phyloP scores from a whole-genome alignment of 2,888 invertebrate genomes.

The Eurytoma californica region DNA sequence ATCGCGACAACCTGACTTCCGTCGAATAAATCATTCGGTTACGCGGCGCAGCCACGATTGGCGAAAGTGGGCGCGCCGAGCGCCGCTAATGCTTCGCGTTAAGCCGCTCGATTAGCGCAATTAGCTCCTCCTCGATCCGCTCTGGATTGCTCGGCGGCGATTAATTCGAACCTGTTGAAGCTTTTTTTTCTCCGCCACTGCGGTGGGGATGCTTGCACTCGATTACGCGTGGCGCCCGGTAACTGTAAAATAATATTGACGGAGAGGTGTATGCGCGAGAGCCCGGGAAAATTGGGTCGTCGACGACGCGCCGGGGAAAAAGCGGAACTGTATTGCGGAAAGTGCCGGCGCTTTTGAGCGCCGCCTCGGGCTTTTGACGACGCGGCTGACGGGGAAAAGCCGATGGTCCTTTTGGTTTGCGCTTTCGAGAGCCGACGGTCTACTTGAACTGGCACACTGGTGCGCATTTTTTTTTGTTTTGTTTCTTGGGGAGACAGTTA shows the following conservation, averaged over 20 bases:
- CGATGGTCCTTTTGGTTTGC: no score
- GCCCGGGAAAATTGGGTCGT: constrained; percentile 41
- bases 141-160: constrained; percentile 56
- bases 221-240: not conserved
- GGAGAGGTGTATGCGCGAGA: not conserved
- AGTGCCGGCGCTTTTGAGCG: not conserved
- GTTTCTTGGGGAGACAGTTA: no score
- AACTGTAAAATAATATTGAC: constrained; percentile 36
- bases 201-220: no score
- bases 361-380: no score
- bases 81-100: not conserved
- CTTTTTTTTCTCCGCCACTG: no score
- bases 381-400: no score
- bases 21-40: constrained; percentile 14
- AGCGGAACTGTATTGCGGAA: not conserved
- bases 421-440: no score
- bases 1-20: constrained; percentile 4
- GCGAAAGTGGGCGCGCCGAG: constrained; percentile 10
- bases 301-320: not conserved
- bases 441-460: no score
- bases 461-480: no score
- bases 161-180: constrained; percentile 26
- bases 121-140: constrained; percentile 61
- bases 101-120: constrained; percentile 60
- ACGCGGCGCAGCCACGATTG: not conserved